phyloP scores from a whole-genome alignment of 1,140 invertebrate genomes.

The Hypsibius dujardini region DNA sequence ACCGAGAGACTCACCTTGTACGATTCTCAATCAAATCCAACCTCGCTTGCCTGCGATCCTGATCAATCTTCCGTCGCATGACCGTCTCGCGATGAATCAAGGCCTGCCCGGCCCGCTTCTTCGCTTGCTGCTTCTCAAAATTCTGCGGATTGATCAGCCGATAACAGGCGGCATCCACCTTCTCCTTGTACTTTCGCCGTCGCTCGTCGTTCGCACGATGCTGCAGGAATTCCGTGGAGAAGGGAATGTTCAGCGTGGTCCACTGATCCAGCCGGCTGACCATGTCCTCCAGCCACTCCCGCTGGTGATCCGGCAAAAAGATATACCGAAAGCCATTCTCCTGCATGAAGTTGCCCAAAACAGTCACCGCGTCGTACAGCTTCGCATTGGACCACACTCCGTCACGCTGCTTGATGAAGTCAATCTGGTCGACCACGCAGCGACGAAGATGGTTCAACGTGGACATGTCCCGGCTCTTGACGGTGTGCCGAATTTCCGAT shows the following conservation, averaged over 20 bases:
- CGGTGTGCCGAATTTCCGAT: constrained; percentile 2
- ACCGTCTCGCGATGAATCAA: neutral
- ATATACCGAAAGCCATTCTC: neutral
- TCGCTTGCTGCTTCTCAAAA: neutral
- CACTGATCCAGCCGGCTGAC: neutral
- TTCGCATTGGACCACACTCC: neutral
- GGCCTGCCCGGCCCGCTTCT: neutral
- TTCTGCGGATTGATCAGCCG: neutral
- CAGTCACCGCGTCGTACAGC: neutral
- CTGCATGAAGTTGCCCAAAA: neutral
- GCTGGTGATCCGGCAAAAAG: neutral
- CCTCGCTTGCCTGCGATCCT: neutral
- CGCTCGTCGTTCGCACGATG: neutral
- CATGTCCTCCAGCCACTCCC: constrained; percentile 12
- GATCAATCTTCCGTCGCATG: neutral
- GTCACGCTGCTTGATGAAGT: constrained; percentile 10
- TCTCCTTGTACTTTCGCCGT: neutral
- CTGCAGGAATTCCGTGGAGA: neutral
- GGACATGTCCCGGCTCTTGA: neutral
- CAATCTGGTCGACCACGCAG: constrained; percentile 15
- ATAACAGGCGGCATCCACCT: neutral
- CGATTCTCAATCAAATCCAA: neutral
- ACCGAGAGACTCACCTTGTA: too few species aligned
- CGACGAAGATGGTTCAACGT: neutral
- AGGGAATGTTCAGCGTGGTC: neutral